A percentile compares a stretch with the other conserved stretches of the same genome.
Conservation (phyloP, 2,113 vertebrate genomes). For the Bufo gargarizans region DNA sequence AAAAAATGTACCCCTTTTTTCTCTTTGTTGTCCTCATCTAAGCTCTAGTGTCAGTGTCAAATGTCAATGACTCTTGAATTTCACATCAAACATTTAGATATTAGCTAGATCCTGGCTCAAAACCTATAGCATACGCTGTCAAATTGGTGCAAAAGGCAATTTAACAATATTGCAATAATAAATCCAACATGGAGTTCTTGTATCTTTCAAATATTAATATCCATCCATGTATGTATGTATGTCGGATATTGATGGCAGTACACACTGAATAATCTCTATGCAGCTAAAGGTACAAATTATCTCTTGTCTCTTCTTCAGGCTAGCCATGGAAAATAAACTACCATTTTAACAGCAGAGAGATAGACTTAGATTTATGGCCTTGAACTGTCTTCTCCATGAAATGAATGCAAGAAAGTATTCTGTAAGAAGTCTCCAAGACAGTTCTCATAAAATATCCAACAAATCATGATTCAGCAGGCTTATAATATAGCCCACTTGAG, state of each 20-base stretch:
- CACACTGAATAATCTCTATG: neutral
- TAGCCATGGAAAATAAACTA: neutral
- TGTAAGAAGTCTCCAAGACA: neutral
- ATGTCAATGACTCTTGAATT: neutral
- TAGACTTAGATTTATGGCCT: neutral
- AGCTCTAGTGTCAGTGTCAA: neutral
- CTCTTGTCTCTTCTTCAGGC: neutral
- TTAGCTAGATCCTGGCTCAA: neutral
- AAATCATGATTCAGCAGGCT: neutral
- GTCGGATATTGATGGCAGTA: neutral
- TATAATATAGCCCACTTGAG: neutral
- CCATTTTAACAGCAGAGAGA: neutral
- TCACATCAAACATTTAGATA: neutral
- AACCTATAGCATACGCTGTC: too few species aligned
- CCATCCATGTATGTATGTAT: neutral
- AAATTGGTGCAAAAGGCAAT: neutral
- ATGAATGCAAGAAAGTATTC: neutral
- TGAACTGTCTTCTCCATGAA: neutral
- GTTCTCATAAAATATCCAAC: neutral
- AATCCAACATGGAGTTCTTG: neutral
- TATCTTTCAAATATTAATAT: neutral
- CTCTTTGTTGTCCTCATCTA: neutral
- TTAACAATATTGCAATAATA: neutral
- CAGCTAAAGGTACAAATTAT: neutral
- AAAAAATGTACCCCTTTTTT: too few species aligned